These are phyloP conservation scores for Poeciliopsis turneri DNA, from an alignment of 2,797 vertebrate genomes.

Conservation along the genomic window DNA sequence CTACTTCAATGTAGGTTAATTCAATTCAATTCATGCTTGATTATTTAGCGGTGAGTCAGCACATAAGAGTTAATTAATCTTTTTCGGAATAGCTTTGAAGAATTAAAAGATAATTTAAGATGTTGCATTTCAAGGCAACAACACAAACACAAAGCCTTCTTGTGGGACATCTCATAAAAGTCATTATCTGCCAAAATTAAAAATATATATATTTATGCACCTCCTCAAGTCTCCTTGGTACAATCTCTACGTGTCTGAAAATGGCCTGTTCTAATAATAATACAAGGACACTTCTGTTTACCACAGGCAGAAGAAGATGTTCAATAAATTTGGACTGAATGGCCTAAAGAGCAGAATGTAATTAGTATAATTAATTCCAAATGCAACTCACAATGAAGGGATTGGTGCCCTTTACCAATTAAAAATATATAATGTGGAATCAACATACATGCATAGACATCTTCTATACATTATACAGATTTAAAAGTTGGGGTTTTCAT, in stretches of 20 bases:
- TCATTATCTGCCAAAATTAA: not conserved
- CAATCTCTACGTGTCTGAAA: not conserved
- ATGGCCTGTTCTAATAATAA: not conserved
- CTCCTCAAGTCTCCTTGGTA: not conserved
- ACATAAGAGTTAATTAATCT: not conserved
- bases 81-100: not conserved
- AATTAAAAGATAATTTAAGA: not conserved
- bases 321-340: too few relatives aligned
- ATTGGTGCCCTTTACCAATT: not conserved
- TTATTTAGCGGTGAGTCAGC: not conserved
- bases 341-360: too few relatives aligned
- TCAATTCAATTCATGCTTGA: not conserved
- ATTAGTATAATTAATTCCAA: not conserved
- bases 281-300: too few relatives aligned
- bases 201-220: not conserved
- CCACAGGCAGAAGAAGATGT: too few relatives aligned
- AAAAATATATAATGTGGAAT: not conserved
- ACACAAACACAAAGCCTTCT: not conserved
- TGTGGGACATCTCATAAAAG: not conserved
- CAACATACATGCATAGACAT: too few relatives aligned
- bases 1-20: constrained; percentile 66
- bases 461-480: too few relatives aligned
- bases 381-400: not conserved
- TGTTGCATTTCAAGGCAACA: too few relatives aligned
- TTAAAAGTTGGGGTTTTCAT: too few relatives aligned